phyloP scores from a whole-genome alignment of 2,888 invertebrate genomes.

The Seladonia tumulorum region DNA sequence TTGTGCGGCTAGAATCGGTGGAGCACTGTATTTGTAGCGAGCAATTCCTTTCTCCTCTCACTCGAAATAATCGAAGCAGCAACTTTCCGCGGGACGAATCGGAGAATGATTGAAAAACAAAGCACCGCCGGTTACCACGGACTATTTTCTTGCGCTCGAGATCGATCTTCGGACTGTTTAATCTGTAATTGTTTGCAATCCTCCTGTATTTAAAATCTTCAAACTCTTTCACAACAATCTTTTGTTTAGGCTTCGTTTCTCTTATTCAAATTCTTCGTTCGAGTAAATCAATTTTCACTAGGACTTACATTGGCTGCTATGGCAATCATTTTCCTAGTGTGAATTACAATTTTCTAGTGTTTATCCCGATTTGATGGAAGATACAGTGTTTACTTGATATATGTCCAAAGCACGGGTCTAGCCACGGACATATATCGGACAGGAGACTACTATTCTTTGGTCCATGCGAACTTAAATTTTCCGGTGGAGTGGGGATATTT shows the following conservation, averaged over 20 bases:
- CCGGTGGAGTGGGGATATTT: too few relatives aligned
- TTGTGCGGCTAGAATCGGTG: neutral
- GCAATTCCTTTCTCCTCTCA: constrained; percentile 11
- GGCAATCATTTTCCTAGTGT: neutral
- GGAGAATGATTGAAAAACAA: neutral
- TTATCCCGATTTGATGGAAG: neutral
- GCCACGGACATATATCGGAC: too few relatives aligned
- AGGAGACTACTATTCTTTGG: too few relatives aligned
- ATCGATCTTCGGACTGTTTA: neutral
- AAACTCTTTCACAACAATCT: neutral
- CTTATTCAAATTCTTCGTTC: neutral
- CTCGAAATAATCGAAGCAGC: neutral
- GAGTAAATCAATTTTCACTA: neutral
- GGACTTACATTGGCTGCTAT: too few relatives aligned
- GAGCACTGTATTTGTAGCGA: neutral
- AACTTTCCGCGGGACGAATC: neutral
- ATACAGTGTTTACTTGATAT: neutral
- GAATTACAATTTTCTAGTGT: neutral
- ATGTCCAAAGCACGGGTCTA: too few relatives aligned
- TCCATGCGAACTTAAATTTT: too few relatives aligned
- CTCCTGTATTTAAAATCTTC: neutral
- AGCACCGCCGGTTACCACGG: neutral
- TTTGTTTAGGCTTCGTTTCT: neutral
- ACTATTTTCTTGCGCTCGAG: neutral
- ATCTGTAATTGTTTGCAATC: neutral